Evolutionary conservation across 1,140 invertebrate genomes (phyloP), one percentile per base, ranked within the genome.

Genomic region (Metopolophium dirhodum): DNA sequence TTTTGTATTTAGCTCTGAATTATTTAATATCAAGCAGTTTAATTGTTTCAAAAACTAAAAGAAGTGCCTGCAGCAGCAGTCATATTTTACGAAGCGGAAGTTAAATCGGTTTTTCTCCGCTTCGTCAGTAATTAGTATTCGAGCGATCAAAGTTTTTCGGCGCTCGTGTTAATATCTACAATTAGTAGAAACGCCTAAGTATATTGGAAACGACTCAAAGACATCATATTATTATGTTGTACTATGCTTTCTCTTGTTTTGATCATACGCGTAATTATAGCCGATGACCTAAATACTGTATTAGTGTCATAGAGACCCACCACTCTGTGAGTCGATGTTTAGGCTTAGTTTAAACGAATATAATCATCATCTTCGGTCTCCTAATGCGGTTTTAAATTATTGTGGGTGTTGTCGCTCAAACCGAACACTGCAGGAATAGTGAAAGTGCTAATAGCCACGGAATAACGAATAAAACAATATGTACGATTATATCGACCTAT

Each of bases 341-440:
- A 61, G 88, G 54, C 26, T 90, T 90, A 61, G 61, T 90, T 61
- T 90, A 26, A 90, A 68, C 9, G 8, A 51, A 57, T 88, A 49
- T 49, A 20, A 90, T 68, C 26, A 45, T 90, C 37, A 90, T 90
- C 51, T 90, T 37, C 45, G 51, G 51, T 37, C 37, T 68, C 57
- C 37, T n/a, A 68, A 68, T 90, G 51, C 30, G 88, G 88, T 90
- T 68, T 90, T 90, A 77, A n/a, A 68, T 90, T 47, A 68, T 68
- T n/a, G 89, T 90, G 26, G 89, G 89, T 90, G 89, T 90, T 90
- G 57, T 90, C 47, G 86, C 1, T 61, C 22, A 90, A 90, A 22
- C 22, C 35, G 35, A 90, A 41, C 9, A 68, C 18, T 35, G 61
- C n/a, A 77, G 14, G 41, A 68, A 90, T 90, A 90, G 89, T 90